Conservation (phyloP, 2,113 vertebrate genomes). For the Pluvianellus socialis region DNA sequence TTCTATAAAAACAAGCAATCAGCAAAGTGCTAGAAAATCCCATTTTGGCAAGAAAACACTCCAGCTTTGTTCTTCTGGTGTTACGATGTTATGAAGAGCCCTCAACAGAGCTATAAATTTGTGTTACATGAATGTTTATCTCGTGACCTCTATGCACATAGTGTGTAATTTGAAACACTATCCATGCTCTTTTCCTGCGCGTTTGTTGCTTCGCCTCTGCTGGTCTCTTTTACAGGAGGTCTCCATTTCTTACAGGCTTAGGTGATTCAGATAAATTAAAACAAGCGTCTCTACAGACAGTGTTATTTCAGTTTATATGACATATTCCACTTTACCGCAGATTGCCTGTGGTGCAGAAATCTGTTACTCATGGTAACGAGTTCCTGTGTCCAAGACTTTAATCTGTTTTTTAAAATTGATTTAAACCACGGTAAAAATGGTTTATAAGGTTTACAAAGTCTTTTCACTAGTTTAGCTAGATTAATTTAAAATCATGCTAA, state of each 20-base stretch:
- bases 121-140: background rate
- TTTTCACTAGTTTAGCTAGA: slow-evolving; percentile 31
- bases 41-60: slow-evolving; percentile 12
- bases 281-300: background rate
- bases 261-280: slow-evolving; percentile 33
- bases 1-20: background rate
- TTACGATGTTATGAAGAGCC: background rate
- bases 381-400: slow-evolving; percentile 23
- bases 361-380: slow-evolving; percentile 24
- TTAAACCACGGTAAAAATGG: background rate
- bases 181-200: background rate
- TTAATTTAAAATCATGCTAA: slow-evolving; percentile 33
- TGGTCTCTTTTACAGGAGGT: background rate
- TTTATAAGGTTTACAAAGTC: slow-evolving; percentile 29
- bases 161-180: background rate
- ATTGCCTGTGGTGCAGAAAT: slow-evolving; percentile 37
- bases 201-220: background rate
- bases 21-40: slow-evolving; percentile 7
- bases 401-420: background rate
- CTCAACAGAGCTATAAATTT: background rate
- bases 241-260: background rate
- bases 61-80: slow-evolving; percentile 3
- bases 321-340: background rate
- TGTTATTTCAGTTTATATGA: slow-evolving; percentile 36
- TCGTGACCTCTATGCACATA: background rate